Percentiles rank a stretch among this genome's conserved stretches.
These are phyloP conservation scores for Chydorus sphaericus DNA, from an alignment of 2,888 invertebrate genomes.

Conservation along the genomic window DNA sequence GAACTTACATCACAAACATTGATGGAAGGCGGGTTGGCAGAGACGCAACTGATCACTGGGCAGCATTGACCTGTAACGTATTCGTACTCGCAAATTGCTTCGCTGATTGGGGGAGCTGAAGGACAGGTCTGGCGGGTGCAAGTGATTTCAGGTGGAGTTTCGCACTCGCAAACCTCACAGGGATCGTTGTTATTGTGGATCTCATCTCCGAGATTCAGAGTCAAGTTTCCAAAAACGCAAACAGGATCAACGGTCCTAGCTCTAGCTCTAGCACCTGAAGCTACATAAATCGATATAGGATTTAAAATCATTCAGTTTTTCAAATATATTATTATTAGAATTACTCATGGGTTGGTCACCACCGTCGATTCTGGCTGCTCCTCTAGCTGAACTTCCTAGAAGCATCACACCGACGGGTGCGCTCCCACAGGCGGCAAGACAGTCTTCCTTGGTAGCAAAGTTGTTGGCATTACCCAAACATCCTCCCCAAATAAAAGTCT, in stretches of 20 bases:
- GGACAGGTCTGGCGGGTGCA: neutral
- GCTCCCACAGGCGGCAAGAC: neutral
- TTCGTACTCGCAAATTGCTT: neutral
- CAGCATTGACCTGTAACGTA: neutral
- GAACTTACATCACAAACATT: neutral
- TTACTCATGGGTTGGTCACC: too few relatives aligned
- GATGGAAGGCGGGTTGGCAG: neutral
- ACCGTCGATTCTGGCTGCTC: too few relatives aligned
- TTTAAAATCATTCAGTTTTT: neutral
- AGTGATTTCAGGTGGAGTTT: neutral
- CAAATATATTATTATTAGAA: too few relatives aligned
- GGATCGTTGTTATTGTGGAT: neutral
- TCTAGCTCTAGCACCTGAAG: neutral
- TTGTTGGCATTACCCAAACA: conserved; percentile 12
- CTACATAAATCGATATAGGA: neutral
- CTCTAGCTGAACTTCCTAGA: too few relatives aligned
- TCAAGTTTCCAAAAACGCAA: conserved; percentile 8
- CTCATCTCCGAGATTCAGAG: conserved; percentile 4
- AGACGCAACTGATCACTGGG: neutral
- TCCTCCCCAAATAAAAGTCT: conserved; percentile 19
- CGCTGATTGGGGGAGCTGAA: neutral
- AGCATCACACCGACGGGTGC: too few relatives aligned
- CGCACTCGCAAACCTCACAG: neutral
- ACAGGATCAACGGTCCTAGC: neutral
- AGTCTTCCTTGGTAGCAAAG: conserved; percentile 3